A percentile compares a stretch with the other conserved stretches of the same genome.
These are phyloP conservation scores for Caloenas nicobarica DNA, from an alignment of 2,113 vertebrate species.

Conservation along the genomic window DNA sequence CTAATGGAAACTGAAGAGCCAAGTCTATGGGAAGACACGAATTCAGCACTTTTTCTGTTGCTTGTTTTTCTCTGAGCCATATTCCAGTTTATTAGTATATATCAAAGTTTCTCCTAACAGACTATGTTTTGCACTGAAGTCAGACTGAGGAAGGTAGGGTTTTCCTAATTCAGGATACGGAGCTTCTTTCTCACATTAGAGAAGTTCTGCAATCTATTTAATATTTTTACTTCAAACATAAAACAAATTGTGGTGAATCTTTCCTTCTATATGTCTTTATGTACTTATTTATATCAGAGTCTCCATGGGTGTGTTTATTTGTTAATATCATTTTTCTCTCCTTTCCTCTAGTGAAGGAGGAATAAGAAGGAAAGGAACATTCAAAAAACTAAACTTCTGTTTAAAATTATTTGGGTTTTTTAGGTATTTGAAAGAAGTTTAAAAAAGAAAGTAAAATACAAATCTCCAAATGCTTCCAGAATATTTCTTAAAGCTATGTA, in stretches of 20 bases:
- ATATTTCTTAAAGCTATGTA: not conserved
- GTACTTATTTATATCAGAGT: not conserved
- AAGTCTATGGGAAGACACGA: constrained; percentile 17
- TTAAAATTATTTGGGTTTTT: not conserved
- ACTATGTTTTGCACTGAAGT: not conserved
- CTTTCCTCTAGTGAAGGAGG: not conserved
- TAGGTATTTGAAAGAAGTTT: not conserved
- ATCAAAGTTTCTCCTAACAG: not conserved
- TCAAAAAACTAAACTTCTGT: not conserved
- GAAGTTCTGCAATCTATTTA: not conserved
- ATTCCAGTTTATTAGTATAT: not conserved
- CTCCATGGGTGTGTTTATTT: not conserved
- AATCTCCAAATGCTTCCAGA: not conserved
- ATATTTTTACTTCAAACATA: not conserved
- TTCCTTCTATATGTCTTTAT: not conserved
- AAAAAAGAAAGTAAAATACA: not conserved
- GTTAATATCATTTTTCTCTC: not conserved
- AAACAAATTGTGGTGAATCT: not conserved
- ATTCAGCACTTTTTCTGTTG: constrained; percentile 27
- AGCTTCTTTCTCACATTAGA: not conserved
- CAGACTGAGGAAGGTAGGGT: not conserved
- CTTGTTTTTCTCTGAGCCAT: not conserved
- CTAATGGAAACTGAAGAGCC: constrained; percentile 13
- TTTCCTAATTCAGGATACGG: not conserved
- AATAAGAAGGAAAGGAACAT: not conserved